A percentile compares a stretch with the other conserved stretches of the same genome.
These are phyloP conservation scores for Octodon degus DNA, from an alignment of 2,113 vertebrate genomes.

Conservation along the genomic window DNA sequence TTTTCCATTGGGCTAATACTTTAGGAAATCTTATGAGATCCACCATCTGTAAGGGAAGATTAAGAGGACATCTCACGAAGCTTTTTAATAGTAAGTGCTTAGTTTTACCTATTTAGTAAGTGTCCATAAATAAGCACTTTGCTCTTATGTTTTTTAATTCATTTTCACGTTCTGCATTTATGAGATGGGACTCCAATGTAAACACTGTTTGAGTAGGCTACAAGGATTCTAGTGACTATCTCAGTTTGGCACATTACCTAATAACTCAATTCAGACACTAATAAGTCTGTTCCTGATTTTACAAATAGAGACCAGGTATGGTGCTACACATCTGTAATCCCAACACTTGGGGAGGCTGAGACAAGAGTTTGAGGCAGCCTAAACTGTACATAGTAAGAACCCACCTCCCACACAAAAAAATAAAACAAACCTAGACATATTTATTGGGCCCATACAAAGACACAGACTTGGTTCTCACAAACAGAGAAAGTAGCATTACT, in stretches of 20 bases:
- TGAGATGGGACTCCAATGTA: not conserved
- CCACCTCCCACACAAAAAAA: too few species aligned
- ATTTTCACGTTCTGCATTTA: conserved; percentile 41
- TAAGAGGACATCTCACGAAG: not conserved
- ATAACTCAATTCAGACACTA: not conserved
- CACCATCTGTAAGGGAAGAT: not conserved
- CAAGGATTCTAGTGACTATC: not conserved
- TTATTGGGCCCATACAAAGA: not conserved
- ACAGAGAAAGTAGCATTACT: not conserved
- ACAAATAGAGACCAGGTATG: not conserved
- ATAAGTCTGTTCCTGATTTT: conserved; percentile 45
- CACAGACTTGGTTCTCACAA: not conserved
- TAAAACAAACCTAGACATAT: not conserved
- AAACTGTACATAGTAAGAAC: not conserved
- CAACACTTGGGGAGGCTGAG: not conserved
- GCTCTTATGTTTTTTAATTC: not conserved
- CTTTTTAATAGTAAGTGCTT: conserved; percentile 30
- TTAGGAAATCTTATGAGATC: conserved; percentile 7
- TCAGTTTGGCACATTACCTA: not conserved
- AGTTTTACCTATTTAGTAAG: conserved; percentile 43
- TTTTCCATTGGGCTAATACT: conserved; percentile 15
- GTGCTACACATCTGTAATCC: not conserved
- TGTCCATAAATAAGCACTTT: conserved; percentile 31
- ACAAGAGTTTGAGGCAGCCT: not conserved
- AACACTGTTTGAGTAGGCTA: conserved; percentile 10